A percentile compares a stretch with the other conserved stretches of the same genome.
Evolutionary conservation across 2,797 vertebrate species (phyloP).

Genomic region (Austrolebias charrua): DNA sequence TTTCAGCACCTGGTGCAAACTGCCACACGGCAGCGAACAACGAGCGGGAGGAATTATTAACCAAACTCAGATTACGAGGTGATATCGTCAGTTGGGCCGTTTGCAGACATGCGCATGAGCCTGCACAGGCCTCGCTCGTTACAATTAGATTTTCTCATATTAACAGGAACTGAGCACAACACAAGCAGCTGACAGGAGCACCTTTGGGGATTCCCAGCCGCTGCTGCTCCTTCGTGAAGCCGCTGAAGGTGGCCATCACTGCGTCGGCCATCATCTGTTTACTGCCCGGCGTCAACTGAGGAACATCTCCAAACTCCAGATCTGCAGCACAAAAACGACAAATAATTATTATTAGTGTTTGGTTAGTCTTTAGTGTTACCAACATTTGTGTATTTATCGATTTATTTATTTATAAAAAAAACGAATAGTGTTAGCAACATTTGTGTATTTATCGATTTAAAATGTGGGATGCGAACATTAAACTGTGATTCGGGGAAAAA

Average conservation of each 20-base stretch:
- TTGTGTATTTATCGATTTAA: background rate
- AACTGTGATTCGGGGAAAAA: no score
- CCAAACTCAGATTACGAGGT: slow-evolving; percentile 20
- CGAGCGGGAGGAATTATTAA: slow-evolving; percentile 17
- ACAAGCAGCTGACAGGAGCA: slow-evolving; percentile 54
- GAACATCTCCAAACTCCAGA: slow-evolving; percentile 96
- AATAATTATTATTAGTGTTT: background rate
- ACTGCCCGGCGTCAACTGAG: slow-evolving; percentile 94
- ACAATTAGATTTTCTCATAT: slow-evolving; percentile 19
- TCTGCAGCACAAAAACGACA: slow-evolving; percentile 75
- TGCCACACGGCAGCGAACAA: slow-evolving; percentile 16
- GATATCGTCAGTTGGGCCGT: slow-evolving; percentile 35
- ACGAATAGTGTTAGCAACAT: background rate
- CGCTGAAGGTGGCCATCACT: slow-evolving; percentile 95
- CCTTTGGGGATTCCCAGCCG: slow-evolving; percentile 97
- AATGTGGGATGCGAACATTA: no score
- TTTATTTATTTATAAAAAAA: no score
- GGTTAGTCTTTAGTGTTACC: background rate
- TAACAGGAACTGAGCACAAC: slow-evolving; percentile 10
- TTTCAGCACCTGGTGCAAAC: background rate
- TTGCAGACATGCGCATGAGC: slow-evolving; percentile 29
- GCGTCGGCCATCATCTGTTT: slow-evolving; percentile 99
- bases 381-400: background rate
- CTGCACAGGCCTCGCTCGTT: slow-evolving; percentile 1
- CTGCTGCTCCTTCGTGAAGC: slow-evolving; percentile 96